Evolutionary conservation across 2,888 invertebrate species (phyloP), one percentile per base, ranked within the genome.

Genomic region (Cerastis leucographa): DNA sequence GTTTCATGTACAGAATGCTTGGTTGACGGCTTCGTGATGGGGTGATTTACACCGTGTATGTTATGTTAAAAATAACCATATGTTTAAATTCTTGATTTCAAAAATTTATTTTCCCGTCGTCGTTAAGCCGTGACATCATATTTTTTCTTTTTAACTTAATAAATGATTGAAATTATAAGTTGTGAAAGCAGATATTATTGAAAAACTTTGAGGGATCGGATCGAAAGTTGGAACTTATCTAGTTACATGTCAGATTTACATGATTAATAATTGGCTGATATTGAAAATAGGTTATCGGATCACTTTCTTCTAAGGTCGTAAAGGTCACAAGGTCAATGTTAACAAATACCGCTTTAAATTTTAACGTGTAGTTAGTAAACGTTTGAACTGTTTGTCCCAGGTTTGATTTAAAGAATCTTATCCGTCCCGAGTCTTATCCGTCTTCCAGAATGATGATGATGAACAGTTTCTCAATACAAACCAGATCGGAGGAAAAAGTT

Each of bases 161-260:
- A 64, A 76, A n/a, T 54, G n/a, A 54, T n/a, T 22, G 51, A 54
- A n/a, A n/a, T 76, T 0, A 42, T n/a, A 42, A 78, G 29, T 42
- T 56, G 2, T 17, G 35, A 46, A 29, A 14, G 17, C n/a, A 35
- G 44, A 49, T 44, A 42, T 42, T n/a, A 79, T 68, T 78, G 59
- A 78, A 68, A 42, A 79, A 76, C 49, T 76, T 76, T 42, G 14
- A 46, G 40, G n/a, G 19, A 51, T 51, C 25, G 14, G 14, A 69
- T 59, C 49, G 12, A 22, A 79, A 76, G 19, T 79, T 76, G 22
- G 2, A 3, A 35, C 22, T 22, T 59, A 79, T 78, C 68, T 68
- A 29, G 17, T 29, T 35, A 61, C 49, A 25, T 35, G 49, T 42
- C 49, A 44, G 35, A 44, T 35, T 78, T 44, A 42, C 42, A 19